Evolutionary conservation across 2,797 vertebrate species (phyloP).

Genomic region (Crocodylus rhombifer): DNA sequence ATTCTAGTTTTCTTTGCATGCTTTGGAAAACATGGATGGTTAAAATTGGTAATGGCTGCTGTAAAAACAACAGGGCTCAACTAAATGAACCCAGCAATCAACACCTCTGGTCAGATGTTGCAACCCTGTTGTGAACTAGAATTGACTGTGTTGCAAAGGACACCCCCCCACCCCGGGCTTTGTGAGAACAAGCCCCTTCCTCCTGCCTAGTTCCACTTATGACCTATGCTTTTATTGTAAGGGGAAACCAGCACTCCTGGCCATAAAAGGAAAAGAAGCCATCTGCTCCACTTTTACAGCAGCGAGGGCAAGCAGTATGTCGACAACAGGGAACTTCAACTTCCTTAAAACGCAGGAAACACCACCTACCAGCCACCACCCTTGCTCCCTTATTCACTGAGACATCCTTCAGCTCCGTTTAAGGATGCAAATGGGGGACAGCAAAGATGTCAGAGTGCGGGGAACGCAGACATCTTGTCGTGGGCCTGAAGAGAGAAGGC

Average conservation of each 20-base stretch:
- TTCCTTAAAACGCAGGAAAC: constrained; percentile 58
- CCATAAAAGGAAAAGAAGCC: constrained; percentile 83
- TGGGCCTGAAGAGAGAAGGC: background rate
- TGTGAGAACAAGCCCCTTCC: constrained; percentile 24
- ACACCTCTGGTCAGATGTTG: constrained; percentile 8
- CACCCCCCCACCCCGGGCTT: background rate
- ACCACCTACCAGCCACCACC: background rate
- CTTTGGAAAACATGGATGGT: background rate
- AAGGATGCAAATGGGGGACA: background rate
- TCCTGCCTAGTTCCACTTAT: constrained; percentile 24
- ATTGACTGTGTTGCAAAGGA: constrained; percentile 10
- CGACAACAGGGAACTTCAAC: constrained; percentile 76
- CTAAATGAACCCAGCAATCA: constrained; percentile 15
- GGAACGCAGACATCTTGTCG: background rate
- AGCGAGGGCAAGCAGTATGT: constrained; percentile 29
- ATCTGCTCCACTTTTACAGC: constrained; percentile 51
- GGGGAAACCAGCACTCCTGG: constrained; percentile 47
- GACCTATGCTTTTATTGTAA: constrained; percentile 60
- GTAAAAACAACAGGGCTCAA: constrained; percentile 32
- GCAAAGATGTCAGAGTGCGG: fast-evolving
- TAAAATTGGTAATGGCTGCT: constrained; percentile 4
- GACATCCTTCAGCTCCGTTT: background rate
- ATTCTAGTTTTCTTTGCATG: background rate
- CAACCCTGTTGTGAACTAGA: constrained; percentile 36
- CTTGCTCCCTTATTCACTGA: background rate